Evolutionary conservation across 2,113 vertebrate genomes (phyloP).

Genomic region (Sclerurus mexicanus): DNA sequence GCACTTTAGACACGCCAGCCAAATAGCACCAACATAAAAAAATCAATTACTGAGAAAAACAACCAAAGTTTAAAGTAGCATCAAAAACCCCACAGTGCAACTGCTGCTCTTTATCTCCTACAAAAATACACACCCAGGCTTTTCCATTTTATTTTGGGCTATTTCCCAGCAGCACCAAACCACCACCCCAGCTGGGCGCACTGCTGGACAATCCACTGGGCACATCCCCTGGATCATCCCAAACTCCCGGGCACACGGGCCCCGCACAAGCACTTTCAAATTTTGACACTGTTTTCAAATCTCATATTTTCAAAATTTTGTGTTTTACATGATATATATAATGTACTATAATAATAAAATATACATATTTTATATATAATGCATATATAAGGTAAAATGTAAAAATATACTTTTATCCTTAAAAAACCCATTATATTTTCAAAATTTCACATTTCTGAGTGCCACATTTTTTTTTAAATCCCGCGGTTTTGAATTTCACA

Average conservation of each 20-base stretch:
- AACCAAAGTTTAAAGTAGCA: accelerated
- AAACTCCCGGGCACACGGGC: neutral
- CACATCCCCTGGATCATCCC: accelerated
- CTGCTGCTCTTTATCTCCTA: accelerated
- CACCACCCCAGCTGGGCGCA: accelerated
- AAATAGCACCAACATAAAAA: accelerated
- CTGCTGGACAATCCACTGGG: accelerated
- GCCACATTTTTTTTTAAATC: too few species aligned
- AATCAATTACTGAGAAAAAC: neutral
- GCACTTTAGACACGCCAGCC: accelerated
- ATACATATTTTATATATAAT: too few species aligned
- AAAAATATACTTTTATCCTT: too few species aligned
- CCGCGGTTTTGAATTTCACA: too few species aligned
- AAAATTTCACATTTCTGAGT: too few species aligned
- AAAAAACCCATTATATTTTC: too few species aligned
- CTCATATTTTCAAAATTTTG: too few species aligned
- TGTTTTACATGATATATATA: too few species aligned
- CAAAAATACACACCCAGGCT: accelerated
- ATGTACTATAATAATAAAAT: too few species aligned
- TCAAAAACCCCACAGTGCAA: accelerated
- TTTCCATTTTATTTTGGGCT: accelerated
- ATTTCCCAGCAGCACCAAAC: accelerated
- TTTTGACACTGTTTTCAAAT: too few species aligned
- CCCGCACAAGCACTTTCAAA: accelerated
- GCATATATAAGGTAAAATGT: too few species aligned